phyloP scores from a whole-genome alignment of 1,140 invertebrate species.

The Lepeophtheirus salmonis region DNA sequence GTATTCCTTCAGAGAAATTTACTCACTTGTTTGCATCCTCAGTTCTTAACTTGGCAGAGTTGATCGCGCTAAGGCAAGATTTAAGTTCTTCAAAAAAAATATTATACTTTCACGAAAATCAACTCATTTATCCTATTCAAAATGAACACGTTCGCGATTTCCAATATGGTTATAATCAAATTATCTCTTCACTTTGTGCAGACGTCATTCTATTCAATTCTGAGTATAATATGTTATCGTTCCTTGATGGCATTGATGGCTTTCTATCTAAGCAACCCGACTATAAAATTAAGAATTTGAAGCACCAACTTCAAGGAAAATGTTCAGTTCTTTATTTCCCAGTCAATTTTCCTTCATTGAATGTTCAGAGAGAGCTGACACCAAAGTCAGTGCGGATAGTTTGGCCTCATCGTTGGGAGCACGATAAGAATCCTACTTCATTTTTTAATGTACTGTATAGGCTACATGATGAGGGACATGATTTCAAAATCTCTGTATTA shows the following conservation, averaged over 20 bases:
- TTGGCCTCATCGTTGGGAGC: slow-evolving; percentile 62
- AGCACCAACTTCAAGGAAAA: slow-evolving; percentile 35
- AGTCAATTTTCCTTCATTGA: slow-evolving; percentile 24
- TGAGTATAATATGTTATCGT: slow-evolving; percentile 44
- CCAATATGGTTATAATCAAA: slow-evolving; percentile 58
- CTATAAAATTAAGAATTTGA: slow-evolving; percentile 28
- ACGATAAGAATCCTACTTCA: slow-evolving; percentile 49
- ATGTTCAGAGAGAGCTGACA: background rate
- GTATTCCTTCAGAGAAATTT: slow-evolving; percentile 33
- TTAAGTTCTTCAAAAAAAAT: slow-evolving; percentile 40
- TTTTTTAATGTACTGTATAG: slow-evolving; percentile 39
- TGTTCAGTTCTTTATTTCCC: slow-evolving; percentile 46
- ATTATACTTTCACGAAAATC: slow-evolving; percentile 61
- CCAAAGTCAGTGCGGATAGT: slow-evolving; percentile 38
- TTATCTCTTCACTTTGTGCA: slow-evolving; percentile 32
- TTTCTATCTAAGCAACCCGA: slow-evolving; percentile 48
- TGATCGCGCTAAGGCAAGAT: slow-evolving; percentile 44
- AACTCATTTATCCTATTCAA: slow-evolving; percentile 47
- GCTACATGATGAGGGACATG: slow-evolving; percentile 34
- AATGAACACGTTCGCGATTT: slow-evolving; percentile 47
- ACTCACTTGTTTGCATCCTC: slow-evolving; percentile 45
- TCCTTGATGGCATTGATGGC: slow-evolving; percentile 39
- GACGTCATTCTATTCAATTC: slow-evolving; percentile 23
- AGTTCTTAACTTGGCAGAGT: slow-evolving; percentile 48
- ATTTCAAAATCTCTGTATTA: slow-evolving; percentile 42